Evolutionary conservation across 1,140 invertebrate genomes (phyloP).

Genomic region (Mesaphorura yosii): DNA sequence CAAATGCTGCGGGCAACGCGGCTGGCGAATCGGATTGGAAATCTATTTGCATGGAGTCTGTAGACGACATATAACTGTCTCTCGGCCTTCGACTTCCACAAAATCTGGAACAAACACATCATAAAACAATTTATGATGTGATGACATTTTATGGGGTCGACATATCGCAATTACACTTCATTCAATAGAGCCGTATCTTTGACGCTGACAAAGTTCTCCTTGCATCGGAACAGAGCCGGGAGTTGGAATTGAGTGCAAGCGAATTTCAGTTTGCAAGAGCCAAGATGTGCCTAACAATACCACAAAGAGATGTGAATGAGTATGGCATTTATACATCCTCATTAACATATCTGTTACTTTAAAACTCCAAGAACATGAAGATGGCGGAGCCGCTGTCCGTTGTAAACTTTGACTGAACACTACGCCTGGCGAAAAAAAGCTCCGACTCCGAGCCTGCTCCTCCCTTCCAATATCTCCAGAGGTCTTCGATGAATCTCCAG

Average conservation of each 20-base stretch:
- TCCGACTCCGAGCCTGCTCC: neutral
- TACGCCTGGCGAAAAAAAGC: neutral
- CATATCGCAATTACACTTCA: neutral
- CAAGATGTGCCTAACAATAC: constrained; percentile 9
- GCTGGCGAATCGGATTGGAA: constrained; percentile 17
- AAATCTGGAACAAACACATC: constrained; percentile 14
- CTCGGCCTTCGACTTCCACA: constrained; percentile 25
- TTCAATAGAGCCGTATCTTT: neutral
- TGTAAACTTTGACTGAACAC: no score
- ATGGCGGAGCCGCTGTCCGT: neutral
- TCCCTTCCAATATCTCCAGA: neutral
- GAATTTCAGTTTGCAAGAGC: constrained; percentile 19
- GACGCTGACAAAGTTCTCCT: constrained; percentile 17
- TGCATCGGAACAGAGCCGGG: constrained; percentile 25
- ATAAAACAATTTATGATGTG: neutral
- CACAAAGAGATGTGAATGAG: neutral
- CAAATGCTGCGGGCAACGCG: constrained; percentile 22
- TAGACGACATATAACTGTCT: constrained; percentile 12
- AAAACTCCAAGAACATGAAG: constrained; percentile 9
- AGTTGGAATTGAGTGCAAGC: constrained; percentile 27
- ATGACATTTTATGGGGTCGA: no score
- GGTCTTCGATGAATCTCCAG: neutral
- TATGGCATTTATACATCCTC: no score
- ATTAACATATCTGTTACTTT: constrained; percentile 3
- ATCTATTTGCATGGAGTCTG: constrained; percentile 14